Evolutionary conservation across 2,888 invertebrate genomes (phyloP).

Genomic region (Cactoblastis cactorum): DNA sequence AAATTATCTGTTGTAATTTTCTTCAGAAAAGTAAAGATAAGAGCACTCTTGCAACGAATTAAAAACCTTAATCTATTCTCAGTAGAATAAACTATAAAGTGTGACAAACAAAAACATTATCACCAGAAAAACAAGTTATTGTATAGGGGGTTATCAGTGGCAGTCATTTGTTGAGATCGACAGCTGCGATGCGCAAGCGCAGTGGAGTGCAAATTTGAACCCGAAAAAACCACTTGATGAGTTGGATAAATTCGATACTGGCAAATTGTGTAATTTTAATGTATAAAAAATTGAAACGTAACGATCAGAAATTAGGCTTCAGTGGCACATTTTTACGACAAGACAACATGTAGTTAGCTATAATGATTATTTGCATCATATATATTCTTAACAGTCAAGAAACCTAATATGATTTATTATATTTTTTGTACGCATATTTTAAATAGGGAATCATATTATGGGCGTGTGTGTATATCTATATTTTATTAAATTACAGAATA

Average conservation of each 20-base stretch:
- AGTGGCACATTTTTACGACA: too few species aligned
- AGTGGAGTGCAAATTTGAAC: conserved; percentile 55
- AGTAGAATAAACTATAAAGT: not conserved
- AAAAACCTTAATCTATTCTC: not conserved
- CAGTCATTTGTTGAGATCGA: conserved; percentile 59
- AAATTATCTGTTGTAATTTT: too few species aligned
- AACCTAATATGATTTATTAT: too few species aligned
- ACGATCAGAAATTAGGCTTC: not conserved
- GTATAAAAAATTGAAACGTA: not conserved
- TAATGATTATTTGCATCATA: too few species aligned
- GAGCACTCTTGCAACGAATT: too few species aligned
- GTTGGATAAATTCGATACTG: conserved; percentile 53
- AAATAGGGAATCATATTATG: too few species aligned
- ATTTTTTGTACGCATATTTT: too few species aligned
- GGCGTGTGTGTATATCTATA: too few species aligned
- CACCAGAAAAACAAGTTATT: conserved; percentile 31
- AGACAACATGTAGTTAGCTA: too few species aligned
- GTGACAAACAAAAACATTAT: conserved; percentile 5
- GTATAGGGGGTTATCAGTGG: conserved; percentile 51
- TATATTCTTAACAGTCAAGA: too few species aligned
- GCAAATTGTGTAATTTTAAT: conserved; percentile 1
- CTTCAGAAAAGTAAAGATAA: too few species aligned
- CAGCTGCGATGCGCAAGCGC: conserved; percentile 63
- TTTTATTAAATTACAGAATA: too few species aligned
- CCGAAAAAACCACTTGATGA: conserved; percentile 61